Base-by-base conservation (phyloP, 2,888 invertebrate species). In the Pristionchus exspectatus region DNA sequence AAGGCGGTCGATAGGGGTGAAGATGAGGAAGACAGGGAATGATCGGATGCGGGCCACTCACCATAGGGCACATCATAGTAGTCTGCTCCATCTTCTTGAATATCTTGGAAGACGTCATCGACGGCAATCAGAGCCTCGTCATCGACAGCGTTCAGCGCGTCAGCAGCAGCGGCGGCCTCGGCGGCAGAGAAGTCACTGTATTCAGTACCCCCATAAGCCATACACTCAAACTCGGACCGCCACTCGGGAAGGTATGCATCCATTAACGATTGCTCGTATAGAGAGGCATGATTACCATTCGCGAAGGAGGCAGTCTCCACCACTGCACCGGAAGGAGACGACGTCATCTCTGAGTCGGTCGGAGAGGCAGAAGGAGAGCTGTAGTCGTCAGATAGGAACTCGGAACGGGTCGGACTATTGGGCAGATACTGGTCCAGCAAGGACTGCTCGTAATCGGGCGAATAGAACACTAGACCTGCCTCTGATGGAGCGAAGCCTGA, bases 391-490 rank as follows among this genome's bases (percentile, higher is more conserved):
- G 86, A 33, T 18, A 86, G 63, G 69, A 66, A 86, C 44, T 86
- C 86, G 24, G 86, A 56, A 24, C 86, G 86, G 24, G 86, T 18
- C 7, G 18, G 74, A 56, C 69, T 69, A 44, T 66, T 16, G 18
- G 54, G 74, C 18, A 74, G 74, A 81, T 90, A 92, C 84, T 89
- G 86, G 90, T 91, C 91, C 33, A 91, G 69, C 12, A 92, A 83
- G 12, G 90, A 88, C 5, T 90, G 54, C 74, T 92, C 92, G 92
- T 90, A 91, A 5, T 59, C 77, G 56, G 81, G 33, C 72, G 90
- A 91, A 87, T 91, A 88, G 77, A 92, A 92, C 30, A 92, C 90
- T 24, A 90, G 90, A 38, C 90, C 90, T 89, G 84, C 90, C 72
- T 56, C 90, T 88, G 89, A 69, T 18, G n/a, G 87, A n/a, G 21